phyloP scores from a whole-genome alignment of 2,113 vertebrate genomes.

The Strigops habroptila region DNA sequence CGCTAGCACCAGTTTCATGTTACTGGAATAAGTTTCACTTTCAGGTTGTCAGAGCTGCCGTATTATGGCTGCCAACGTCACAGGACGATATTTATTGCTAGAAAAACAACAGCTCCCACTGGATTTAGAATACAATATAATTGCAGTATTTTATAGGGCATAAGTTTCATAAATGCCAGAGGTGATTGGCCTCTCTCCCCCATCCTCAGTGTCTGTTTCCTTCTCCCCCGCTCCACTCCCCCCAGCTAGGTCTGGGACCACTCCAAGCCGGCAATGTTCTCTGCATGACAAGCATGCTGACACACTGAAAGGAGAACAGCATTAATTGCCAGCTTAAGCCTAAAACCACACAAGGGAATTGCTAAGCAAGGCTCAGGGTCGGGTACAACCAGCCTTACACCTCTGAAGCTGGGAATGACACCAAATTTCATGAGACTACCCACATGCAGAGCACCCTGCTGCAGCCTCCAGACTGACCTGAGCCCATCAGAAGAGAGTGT shows the following conservation, averaged over 20 bases:
- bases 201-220: neutral
- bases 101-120: slow-evolving; percentile 18
- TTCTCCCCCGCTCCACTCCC: neutral
- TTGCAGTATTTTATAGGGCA: slow-evolving; percentile 20
- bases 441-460: neutral
- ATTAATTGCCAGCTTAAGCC: slow-evolving; percentile 18
- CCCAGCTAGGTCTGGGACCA: slow-evolving; percentile 3
- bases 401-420: neutral
- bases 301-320: neutral
- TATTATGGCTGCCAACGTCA: neutral
- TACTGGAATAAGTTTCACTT: slow-evolving; percentile 24
- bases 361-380: neutral
- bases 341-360: neutral
- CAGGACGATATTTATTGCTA: slow-evolving; percentile 51
- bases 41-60: slow-evolving; percentile 17
- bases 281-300: neutral
- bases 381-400: neutral
- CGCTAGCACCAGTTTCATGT: neutral
- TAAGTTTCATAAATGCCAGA: neutral
- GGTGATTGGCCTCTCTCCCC: neutral
- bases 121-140: slow-evolving; percentile 50
- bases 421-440: neutral
- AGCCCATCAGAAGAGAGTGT: neutral
- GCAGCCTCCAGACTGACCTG: neutral
- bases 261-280: neutral